phyloP scores from a whole-genome alignment of 2,113 vertebrate genomes.

The Pampusana beccarii region DNA sequence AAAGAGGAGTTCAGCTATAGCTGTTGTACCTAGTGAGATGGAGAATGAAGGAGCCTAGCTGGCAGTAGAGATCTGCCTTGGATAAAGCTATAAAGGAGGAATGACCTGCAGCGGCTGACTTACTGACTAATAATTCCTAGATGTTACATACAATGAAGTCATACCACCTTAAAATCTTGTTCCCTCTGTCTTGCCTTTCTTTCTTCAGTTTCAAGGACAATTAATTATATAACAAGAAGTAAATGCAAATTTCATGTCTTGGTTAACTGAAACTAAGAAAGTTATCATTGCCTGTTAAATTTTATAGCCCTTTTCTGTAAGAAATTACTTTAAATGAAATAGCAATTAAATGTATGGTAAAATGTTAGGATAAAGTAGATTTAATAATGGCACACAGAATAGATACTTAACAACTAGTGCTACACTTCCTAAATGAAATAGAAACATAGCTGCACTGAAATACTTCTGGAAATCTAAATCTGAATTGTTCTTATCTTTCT shows the following conservation, averaged over 20 bases:
- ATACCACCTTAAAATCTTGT: neutral
- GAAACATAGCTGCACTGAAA: neutral
- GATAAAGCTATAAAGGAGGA: neutral
- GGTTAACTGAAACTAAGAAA: conserved; percentile 39
- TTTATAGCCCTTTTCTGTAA: conserved; percentile 11
- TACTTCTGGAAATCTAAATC: neutral
- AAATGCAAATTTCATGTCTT: conserved; percentile 24
- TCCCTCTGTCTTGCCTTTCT: neutral
- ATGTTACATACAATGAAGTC: neutral
- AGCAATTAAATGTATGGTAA: conserved; percentile 3
- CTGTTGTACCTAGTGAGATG: neutral
- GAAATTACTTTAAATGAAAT: conserved; percentile 37
- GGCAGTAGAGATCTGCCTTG: neutral
- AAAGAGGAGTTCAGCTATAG: neutral
- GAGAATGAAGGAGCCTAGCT: neutral
- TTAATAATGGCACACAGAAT: neutral
- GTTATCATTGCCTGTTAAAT: conserved; percentile 50
- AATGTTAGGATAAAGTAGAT: neutral
- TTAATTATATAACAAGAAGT: conserved; percentile 22
- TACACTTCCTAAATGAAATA: neutral
- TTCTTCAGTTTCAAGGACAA: conserved; percentile 19
- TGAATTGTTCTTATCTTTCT: neutral
- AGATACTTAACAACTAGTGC: neutral
- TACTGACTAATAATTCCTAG: neutral
- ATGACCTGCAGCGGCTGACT: neutral